A percentile compares a stretch with the other conserved stretches of the same genome.
Conservation (phyloP, 1,140 invertebrate species). For the Lasioglossum baleicum region DNA sequence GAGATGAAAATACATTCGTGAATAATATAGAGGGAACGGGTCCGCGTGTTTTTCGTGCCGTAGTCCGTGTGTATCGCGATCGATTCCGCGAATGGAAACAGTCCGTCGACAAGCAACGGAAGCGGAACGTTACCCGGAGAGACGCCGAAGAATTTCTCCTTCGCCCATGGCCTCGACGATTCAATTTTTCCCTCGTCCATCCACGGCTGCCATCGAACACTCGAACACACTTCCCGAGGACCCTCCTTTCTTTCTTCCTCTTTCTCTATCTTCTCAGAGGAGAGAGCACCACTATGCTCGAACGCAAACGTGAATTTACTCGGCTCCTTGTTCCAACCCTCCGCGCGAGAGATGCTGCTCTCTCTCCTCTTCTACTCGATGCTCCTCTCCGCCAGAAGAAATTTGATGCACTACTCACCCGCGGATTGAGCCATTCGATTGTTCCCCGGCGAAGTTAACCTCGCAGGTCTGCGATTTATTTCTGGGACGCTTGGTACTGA, state of each 20-base stretch:
- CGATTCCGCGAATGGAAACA: not conserved
- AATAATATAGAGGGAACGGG: not conserved
- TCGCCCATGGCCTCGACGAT: not conserved
- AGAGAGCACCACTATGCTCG: no score
- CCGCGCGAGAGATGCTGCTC: no score
- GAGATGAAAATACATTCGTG: conserved; percentile 24
- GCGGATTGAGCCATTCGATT: not conserved
- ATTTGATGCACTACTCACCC: not conserved
- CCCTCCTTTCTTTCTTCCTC: no score
- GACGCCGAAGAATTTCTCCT: not conserved
- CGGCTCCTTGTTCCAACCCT: not conserved
- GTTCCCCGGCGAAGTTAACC: no score
- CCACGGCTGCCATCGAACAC: not conserved
- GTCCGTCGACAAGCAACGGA: not conserved
- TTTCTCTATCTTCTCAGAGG: no score
- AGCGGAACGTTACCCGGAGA: no score
- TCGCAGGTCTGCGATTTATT: no score
- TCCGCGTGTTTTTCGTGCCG: not conserved
- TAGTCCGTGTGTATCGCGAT: not conserved
- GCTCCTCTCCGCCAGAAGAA: not conserved
- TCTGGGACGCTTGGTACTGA: no score
- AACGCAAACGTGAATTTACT: not conserved
- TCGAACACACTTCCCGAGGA: no score
- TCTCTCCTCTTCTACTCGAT: no score
- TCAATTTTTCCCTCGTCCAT: conserved; percentile 20